A percentile compares a stretch with the other conserved stretches of the same genome.
phyloP scores from a whole-genome alignment of 2,888 invertebrate species.

The Hirtodrosophila trivittata region DNA sequence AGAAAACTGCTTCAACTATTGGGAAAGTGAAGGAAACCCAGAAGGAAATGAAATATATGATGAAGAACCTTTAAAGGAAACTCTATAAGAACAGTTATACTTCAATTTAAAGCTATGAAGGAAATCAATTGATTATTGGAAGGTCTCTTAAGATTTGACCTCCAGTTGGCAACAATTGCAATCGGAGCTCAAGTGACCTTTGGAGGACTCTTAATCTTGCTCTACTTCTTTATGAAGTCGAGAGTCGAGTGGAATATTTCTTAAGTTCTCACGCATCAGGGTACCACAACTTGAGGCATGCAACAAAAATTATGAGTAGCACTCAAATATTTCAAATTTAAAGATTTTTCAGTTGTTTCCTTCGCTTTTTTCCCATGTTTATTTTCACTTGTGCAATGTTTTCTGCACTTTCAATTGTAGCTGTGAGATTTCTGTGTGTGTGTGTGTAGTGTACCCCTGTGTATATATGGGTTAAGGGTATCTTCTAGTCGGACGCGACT shows the following conservation, averaged over 20 bases:
- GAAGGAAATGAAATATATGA: too few species aligned
- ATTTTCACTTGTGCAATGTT: conserved; percentile 60
- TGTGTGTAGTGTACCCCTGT: background rate
- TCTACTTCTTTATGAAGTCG: conserved; percentile 13
- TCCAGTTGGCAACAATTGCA: conserved; percentile 13
- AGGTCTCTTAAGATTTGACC: background rate
- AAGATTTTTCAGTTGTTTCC: conserved; percentile 11
- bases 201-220: conserved; percentile 17
- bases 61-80: too few species aligned
- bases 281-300: conserved; percentile 1
- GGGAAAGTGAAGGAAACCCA: too few species aligned
- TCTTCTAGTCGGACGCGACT: too few species aligned
- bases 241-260: conserved; percentile 34
- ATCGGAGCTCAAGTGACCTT: conserved; percentile 29
- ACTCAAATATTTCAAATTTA: conserved; percentile 46
- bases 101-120: too few species aligned
- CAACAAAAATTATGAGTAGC: conserved; percentile 61
- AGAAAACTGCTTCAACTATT: too few species aligned
- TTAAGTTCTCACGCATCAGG: conserved; percentile 50
- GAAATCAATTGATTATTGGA: too few species aligned
- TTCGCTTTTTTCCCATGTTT: conserved; percentile 31
- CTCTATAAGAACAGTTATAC: too few species aligned
- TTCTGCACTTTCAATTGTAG: conserved; percentile 12
- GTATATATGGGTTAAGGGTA: too few species aligned
- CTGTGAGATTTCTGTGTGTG: conserved; percentile 3